Conservation (phyloP, 2,797 vertebrate genomes). For the Hypotaenidia okinawae region DNA sequence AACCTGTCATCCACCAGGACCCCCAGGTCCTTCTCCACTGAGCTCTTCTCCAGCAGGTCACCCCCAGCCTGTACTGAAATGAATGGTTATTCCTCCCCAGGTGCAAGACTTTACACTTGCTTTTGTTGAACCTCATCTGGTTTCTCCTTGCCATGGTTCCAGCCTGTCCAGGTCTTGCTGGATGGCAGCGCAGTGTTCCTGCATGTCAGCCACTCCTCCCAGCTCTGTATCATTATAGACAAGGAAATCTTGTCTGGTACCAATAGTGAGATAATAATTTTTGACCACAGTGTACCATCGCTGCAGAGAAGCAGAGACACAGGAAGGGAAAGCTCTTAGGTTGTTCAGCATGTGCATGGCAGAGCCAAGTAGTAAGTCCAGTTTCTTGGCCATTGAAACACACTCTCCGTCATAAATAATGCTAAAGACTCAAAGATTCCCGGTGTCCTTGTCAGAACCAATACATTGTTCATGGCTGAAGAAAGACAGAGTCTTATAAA, state of each 20-base stretch:
- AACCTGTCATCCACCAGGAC: no score
- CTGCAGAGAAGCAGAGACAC: not conserved
- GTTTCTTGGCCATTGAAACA: not conserved
- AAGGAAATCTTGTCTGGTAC: not conserved
- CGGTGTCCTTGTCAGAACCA: conserved; percentile 22
- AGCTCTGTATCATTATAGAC: no score
- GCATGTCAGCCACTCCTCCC: no score
- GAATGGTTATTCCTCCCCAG: no score
- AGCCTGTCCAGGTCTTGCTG: no score
- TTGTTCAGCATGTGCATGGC: not conserved
- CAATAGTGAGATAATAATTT: not conserved
- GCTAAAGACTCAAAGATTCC: not conserved
- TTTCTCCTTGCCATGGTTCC: no score
- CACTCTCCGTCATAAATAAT: not conserved
- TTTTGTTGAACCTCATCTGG: no score
- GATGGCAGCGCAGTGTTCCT: no score
- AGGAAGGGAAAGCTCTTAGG: not conserved
- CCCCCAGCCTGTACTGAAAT: no score
- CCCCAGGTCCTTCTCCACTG: no score
- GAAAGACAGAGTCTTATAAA: conserved; percentile 47
- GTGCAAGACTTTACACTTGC: no score
- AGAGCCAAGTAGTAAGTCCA: conserved; percentile 15
- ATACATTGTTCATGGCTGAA: conserved; percentile 7
- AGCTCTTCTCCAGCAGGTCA: no score
- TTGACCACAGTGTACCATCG: not conserved